These are phyloP conservation scores for Helicoverpa assulta DNA, from an alignment of 2,888 invertebrate species.

Conservation along the genomic window DNA sequence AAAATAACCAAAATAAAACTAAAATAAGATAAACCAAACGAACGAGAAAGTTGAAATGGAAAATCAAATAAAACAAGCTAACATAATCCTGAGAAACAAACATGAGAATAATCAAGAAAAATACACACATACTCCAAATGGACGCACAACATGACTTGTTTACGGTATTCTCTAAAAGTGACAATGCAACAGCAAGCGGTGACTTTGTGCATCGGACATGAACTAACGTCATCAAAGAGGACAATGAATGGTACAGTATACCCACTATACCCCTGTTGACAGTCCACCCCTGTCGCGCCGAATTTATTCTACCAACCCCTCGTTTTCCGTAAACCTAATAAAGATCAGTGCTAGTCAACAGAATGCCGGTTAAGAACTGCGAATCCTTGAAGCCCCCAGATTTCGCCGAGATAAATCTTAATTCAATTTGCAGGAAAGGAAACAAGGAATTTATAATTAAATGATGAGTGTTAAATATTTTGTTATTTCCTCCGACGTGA, in stretches of 20 bases:
- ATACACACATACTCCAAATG: constrained; percentile 46
- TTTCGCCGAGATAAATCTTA: constrained; percentile 76
- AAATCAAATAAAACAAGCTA: constrained; percentile 53
- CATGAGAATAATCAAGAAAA: constrained; percentile 56
- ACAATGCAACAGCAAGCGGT: constrained; percentile 65
- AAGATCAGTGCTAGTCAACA: constrained; percentile 78
- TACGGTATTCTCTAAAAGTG: constrained; percentile 72
- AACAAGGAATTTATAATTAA: constrained; percentile 70
- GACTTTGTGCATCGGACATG: constrained; percentile 82
- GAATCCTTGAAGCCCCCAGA: constrained; percentile 69
- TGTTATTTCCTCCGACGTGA: constrained; percentile 10
- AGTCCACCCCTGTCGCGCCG: constrained; percentile 73
- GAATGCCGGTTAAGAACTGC: constrained; percentile 73
- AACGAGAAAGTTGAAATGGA: constrained; percentile 35
- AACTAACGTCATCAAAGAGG: constrained; percentile 81
- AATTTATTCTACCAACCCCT: constrained; percentile 78
- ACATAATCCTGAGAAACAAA: constrained; percentile 51
- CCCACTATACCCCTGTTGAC: constrained; percentile 67
- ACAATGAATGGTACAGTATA: constrained; percentile 71
- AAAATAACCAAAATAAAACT: constrained; percentile 40
- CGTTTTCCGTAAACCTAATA: constrained; percentile 79
- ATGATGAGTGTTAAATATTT: constrained; percentile 48
- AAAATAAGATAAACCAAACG: constrained; percentile 28
- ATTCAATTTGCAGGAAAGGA: constrained; percentile 80
- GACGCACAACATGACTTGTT: constrained; percentile 63